A percentile compares a stretch with the other conserved stretches of the same genome.
Evolutionary conservation across 2,797 vertebrate genomes (phyloP).

Genomic region (Gambusia yucatana): DNA sequence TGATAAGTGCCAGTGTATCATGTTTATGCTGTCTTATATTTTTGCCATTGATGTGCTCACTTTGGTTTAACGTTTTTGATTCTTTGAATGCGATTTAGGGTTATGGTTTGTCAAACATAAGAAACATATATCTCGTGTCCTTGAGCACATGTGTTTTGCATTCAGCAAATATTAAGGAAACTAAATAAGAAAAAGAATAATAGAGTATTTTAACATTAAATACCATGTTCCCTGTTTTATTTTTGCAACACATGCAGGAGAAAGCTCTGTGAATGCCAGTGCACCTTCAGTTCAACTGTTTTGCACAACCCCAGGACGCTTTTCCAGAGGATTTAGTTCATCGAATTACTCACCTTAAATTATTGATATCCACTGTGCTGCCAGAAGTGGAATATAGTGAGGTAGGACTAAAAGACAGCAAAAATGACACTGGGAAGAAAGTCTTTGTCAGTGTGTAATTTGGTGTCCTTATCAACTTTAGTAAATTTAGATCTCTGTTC

Average conservation of each 20-base stretch:
- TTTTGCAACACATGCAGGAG: neutral
- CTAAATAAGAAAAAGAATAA: conserved; percentile 6
- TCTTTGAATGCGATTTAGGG: conserved; percentile 23
- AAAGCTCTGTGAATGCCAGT: conserved; percentile 4
- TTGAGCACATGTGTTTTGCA: conserved; percentile 14
- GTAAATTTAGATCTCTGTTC: conserved; percentile 17
- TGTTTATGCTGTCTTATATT: conserved; percentile 15
- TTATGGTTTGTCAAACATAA: conserved; percentile 7
- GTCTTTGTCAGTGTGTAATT: neutral
- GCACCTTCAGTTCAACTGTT: conserved; percentile 8
- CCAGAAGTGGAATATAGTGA: conserved; percentile 17
- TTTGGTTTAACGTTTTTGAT: conserved; percentile 15
- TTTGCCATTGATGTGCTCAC: conserved; percentile 18
- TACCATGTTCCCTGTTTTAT: conserved; percentile 9
- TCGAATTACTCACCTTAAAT: conserved; percentile 43
- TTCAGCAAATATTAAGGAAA: conserved; percentile 5
- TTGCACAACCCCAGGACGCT: conserved; percentile 28
- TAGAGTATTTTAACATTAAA: conserved; percentile 9
- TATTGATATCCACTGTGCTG: conserved; percentile 44
- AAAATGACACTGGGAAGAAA: conserved; percentile 15
- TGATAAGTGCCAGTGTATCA: conserved; percentile 23
- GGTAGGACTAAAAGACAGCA: conserved; percentile 2
- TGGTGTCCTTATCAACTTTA: conserved; percentile 6
- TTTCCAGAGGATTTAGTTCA: conserved; percentile 43
- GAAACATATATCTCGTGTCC: neutral